Percentiles rank a stretch among this genome's conserved stretches.
Evolutionary conservation across 2,113 vertebrate species (phyloP).

Genomic region (Cyprinodon brontotheroides): DNA sequence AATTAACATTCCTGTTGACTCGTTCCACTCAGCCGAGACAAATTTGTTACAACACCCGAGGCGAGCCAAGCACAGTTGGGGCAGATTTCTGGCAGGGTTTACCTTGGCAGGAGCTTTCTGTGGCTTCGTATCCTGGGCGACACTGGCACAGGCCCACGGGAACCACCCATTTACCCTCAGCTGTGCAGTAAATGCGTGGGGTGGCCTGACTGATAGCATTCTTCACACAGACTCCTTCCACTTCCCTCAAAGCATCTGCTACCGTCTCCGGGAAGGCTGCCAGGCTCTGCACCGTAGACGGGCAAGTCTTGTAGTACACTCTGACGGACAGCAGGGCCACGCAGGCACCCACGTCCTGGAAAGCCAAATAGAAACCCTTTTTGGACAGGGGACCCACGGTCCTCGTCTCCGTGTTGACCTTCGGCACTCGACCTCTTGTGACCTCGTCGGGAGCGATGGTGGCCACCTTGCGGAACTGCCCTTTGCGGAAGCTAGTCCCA

Average conservation of each 20-base stretch:
- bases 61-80: constrained; percentile 41
- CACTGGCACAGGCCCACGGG: constrained; percentile 92
- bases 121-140: constrained; percentile 84
- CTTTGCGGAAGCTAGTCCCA: constrained; percentile 94
- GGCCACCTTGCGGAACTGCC: constrained; percentile 92
- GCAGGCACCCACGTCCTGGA: constrained; percentile 94
- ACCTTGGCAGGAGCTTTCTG: constrained; percentile 87
- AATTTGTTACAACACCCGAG: constrained; percentile 31
- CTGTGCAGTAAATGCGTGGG: constrained; percentile 89
- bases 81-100: constrained; percentile 55
- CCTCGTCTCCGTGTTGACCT: constrained; percentile 88
- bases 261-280: constrained; percentile 90
- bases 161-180: constrained; percentile 94
- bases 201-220: constrained; percentile 80
- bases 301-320: constrained; percentile 94
- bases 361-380: constrained; percentile 96
- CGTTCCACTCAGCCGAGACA: constrained; percentile 41
- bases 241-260: constrained; percentile 82
- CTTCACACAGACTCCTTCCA: constrained; percentile 87
- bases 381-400: constrained; percentile 81
- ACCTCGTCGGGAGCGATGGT: constrained; percentile 96
- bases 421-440: constrained; percentile 82
- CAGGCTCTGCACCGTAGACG: constrained; percentile 81
- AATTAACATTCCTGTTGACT: constrained; percentile 50
- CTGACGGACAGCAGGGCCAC: constrained; percentile 89